Percentiles rank a stretch among this genome's conserved stretches.
Conservation (phyloP, 2,797 vertebrate genomes). For the Spatula clypeata region DNA sequence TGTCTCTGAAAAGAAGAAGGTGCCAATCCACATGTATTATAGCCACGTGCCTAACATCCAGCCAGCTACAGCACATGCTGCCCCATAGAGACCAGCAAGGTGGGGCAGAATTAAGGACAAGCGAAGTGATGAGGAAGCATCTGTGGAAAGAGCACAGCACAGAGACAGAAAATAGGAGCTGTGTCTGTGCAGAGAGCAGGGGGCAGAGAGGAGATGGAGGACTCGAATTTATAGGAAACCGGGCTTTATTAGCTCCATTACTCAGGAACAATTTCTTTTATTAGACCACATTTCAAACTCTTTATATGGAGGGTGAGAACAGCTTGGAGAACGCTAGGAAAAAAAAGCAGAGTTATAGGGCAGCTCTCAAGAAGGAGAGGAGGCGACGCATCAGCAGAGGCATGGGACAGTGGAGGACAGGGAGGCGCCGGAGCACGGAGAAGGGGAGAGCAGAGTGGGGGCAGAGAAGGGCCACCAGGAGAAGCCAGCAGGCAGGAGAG, state of each 20-base stretch:
- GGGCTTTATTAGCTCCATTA: background rate
- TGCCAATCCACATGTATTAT: too few relatives aligned
- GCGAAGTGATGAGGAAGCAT: background rate
- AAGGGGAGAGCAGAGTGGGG: background rate
- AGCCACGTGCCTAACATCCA: accelerated
- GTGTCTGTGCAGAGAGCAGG: accelerated
- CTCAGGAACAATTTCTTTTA: background rate
- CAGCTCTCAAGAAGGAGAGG: background rate
- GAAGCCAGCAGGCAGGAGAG: background rate
- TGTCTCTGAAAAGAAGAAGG: background rate
- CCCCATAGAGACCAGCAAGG: accelerated
- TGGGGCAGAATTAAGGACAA: background rate
- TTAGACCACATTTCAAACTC: background rate
- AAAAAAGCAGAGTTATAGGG: background rate
- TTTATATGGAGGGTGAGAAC: background rate
- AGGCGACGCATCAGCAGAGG: background rate
- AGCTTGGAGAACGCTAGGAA: background rate
- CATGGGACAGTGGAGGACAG: background rate
- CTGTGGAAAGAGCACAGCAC: background rate
- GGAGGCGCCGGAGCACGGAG: accelerated
- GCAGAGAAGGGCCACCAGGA: background rate
- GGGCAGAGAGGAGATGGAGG: background rate
- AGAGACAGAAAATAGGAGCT: background rate
- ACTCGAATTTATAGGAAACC: background rate
- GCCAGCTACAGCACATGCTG: background rate